phyloP scores from a whole-genome alignment of 2,113 vertebrate species.

The Sardina pilchardus region DNA sequence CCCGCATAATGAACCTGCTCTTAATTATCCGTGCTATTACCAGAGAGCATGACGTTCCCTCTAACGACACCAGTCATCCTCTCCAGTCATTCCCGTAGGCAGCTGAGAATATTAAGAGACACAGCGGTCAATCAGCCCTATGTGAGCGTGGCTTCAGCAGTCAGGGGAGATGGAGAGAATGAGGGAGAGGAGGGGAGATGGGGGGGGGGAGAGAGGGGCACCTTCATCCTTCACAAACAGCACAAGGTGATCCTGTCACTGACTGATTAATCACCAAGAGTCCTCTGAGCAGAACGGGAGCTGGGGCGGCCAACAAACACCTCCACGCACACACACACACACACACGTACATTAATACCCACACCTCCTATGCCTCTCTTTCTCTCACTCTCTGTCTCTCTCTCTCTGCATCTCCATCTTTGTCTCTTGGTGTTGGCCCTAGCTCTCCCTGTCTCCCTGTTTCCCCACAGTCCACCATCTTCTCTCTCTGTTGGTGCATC shows the following conservation, averaged over 20 bases:
- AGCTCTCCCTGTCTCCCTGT: neutral
- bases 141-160: neutral
- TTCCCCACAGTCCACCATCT: neutral
- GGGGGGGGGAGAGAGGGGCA: constrained; percentile 19
- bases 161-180: neutral
- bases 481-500: constrained; percentile 23
- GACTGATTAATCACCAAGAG: constrained; percentile 36
- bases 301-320: neutral
- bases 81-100: neutral
- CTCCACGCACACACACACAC: neutral
- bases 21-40: neutral
- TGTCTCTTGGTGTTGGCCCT: neutral
- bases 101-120: neutral
- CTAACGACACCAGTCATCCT: neutral
- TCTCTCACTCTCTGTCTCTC: neutral
- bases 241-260: constrained; percentile 41
- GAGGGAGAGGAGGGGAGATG: neutral
- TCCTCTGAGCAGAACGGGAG: constrained; percentile 22
- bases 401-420: neutral
- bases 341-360: constrained; percentile 10
- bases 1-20: neutral
- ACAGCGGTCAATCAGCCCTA: neutral
- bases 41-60: neutral
- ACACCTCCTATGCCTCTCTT: neutral
- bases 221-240: constrained; percentile 34